Evolutionary conservation across 2,888 invertebrate genomes (phyloP).

Genomic region (Pomacea canaliculata): DNA sequence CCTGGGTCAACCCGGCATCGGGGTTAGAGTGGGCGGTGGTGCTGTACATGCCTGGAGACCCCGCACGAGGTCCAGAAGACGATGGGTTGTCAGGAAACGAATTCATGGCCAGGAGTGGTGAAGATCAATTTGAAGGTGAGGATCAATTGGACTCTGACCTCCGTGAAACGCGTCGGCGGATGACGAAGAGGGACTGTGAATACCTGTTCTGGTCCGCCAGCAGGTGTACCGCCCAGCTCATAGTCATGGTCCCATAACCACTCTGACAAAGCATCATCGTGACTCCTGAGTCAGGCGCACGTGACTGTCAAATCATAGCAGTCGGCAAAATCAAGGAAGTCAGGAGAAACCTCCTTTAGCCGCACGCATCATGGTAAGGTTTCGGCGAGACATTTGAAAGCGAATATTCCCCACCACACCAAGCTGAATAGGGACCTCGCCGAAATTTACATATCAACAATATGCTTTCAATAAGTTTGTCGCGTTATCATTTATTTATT

Average conservation of each 20-base stretch:
- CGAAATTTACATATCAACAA: too few relatives aligned
- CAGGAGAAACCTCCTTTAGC: too few relatives aligned
- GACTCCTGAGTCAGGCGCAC: too few relatives aligned
- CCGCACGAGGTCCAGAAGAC: not conserved
- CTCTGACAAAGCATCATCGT: too few relatives aligned
- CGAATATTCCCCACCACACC: too few relatives aligned
- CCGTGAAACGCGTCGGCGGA: not conserved
- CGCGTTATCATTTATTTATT: too few relatives aligned
- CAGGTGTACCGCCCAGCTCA: constrained; percentile 14
- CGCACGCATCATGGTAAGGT: too few relatives aligned
- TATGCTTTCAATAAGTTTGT: too few relatives aligned
- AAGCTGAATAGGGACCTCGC: too few relatives aligned
- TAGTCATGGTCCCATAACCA: constrained; percentile 3
- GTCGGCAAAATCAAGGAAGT: too few relatives aligned
- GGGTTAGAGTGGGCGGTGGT: constrained; percentile 20
- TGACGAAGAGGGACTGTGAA: constrained; percentile 3
- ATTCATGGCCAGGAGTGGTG: not conserved
- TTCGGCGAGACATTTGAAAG: too few relatives aligned
- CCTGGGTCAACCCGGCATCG: constrained; percentile 19
- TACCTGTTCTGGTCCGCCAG: constrained; percentile 19
- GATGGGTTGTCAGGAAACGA: not conserved
- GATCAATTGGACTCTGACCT: not conserved
- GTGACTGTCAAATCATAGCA: too few relatives aligned
- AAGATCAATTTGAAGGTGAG: not conserved
- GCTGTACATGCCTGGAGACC: constrained; percentile 13